Evolutionary conservation across 1,140 invertebrate species (phyloP), one percentile per base, ranked within the genome.

Genomic region (Cydia strobilella): DNA sequence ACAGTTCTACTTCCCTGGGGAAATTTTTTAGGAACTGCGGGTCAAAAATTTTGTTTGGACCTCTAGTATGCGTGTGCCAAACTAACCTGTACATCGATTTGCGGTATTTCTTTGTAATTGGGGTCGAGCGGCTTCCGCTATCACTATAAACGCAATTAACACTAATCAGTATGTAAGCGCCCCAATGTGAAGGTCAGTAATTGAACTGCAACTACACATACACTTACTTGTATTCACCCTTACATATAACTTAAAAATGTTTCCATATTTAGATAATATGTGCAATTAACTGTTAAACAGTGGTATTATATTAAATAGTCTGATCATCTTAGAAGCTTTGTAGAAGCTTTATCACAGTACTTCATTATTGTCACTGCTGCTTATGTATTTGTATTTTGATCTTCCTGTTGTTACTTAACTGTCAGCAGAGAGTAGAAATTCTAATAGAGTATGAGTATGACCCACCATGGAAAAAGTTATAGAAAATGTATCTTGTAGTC

Each of bases 331-430:
- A 59, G 54, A 59, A 20, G 54, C 54, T 59, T 20, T 59, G 54
- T 59, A 59, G 54, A 59, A 59, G 18, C 54, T 12, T 59, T 59
- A 23, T 59, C 54, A 59, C 54, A 59, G 7, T 59, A 59, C 54
- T 59, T 20, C 54, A 59, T 59, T 59, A 59, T 59, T 20, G 42
- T 54, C 71, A 73, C 42, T 25, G 48, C 48, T 42, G 71, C 65
- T 73, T 73, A 45, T 72, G 35, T 72, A 45, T 72, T 42, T 18
- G 5, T 54, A 54, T 54, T 54, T 54, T 59, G n/a, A 59, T 59
- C 54, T n/a, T 59, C 18, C 20, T 10, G 18, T 59, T 9, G 0
- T 59, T 23, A 6, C 6, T 59, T 51, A 51, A 51, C 48, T 51
- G 48, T 3, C 7, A 20, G 6, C 18, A 1, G 7, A 59, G 18